Base-by-base conservation (phyloP, 2,888 invertebrate species). In the Penaeus monodon region DNA sequence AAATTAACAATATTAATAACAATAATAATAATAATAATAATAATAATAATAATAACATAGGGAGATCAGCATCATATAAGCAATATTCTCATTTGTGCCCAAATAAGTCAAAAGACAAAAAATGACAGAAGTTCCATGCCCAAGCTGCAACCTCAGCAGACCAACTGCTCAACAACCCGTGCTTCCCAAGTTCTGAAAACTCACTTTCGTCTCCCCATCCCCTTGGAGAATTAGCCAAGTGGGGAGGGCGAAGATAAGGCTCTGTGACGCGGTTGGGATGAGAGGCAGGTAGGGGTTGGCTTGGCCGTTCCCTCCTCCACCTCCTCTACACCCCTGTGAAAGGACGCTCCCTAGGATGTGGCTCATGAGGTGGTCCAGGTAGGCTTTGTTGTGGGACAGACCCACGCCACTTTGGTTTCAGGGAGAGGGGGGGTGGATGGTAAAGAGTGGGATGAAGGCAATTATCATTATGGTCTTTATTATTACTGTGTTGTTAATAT, bases 361-460 rank as follows among this genome's bases (percentile, higher is more conserved):
- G 33, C 89, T 86, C 84, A 96, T 95, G 90, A 96, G 94, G 91
- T 95, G 94, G 92, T 96, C 95, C 79, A 96, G 92, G 90, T 94
- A 94, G 64, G 93, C 92, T 84, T 93, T 92, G 91, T 94, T 94
- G 91, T 94, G 94, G 90, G 94, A 93, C 64, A 91, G 91, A 38
- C 91, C 91, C 91, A 95, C 95, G 91, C 94, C 94, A 88, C 93
- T 93, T 57, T 14, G 57, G 57, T 57, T 17, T 17, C 17, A 2
- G 17, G 17, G 57, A 57, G 57, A 20, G 57, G 4, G 1, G 57
- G 57, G 57, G 57, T 17, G 44, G 44, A 10, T 44, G 44, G 44
- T 44, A 10, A 44, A 6, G 44, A 44, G 44, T 44, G 44, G 44
- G 44, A 44, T 44, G 44, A 17, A 57, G 57, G 17, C 4, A 20